Base-by-base conservation (phyloP, 1,140 invertebrate species). In the Dinoponera quadriceps region DNA sequence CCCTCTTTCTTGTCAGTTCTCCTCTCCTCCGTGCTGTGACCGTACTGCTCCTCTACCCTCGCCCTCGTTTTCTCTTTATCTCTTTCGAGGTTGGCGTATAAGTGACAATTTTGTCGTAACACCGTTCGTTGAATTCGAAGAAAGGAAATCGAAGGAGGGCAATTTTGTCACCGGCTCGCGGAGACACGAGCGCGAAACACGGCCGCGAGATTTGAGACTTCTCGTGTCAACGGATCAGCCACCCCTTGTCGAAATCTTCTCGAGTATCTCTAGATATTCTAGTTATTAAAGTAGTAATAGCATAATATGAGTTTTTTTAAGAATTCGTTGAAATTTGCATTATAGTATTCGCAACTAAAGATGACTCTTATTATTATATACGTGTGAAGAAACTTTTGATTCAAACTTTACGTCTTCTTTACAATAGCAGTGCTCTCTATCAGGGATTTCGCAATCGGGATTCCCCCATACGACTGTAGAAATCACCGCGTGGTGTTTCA, bases 101-200 rank as follows among this genome's bases (percentile, higher is more conserved):
- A 83, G 60, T 84, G 54, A 85, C 78, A 55, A 86, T 78, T 51
- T 48, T 38, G 60, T 29, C 75, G 22, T 49, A 77, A 77, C 63
- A 44, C 75, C 33, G 71, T 57, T 65, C 63, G 49, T 60, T 49
- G 54, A 60, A 62, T 71, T 44, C 48, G 62, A 51, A 54, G 51
- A 75, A 66, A 72, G 44, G 62, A 22, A 74, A 51, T 48, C 80
- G 54, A 66, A 62, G 63, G 62, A 82, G 66, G 83, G 71, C 60
- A 87, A 88, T 88, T 88, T 82, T 71, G 78, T 88, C 57, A 59
- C 69, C 44, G 14, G 9, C 60, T 9, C 54, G 49, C 29, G 57
- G 54, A 85, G 33, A 27, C 29, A 20, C 63, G 20, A n/a, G 29
- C 20, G 22, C n/a, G 49, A 68, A 65, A 54, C 74, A 44, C 49